These are phyloP conservation scores for Dynastes hyllus DNA, from an alignment of 2,888 invertebrate species.

Conservation along the genomic window DNA sequence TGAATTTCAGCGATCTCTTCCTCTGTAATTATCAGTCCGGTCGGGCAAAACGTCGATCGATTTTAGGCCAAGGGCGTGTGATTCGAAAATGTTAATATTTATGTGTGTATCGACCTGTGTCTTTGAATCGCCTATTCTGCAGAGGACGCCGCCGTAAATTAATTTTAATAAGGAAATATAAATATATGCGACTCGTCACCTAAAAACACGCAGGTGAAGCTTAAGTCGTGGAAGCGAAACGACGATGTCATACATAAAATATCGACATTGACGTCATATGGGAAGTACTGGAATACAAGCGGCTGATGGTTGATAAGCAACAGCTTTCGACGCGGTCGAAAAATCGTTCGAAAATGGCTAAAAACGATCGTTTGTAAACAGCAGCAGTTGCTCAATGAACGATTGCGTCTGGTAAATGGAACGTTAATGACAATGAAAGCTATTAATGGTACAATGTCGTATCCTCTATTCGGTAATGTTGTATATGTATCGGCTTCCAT, in stretches of 20 bases:
- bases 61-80: constrained; percentile 39
- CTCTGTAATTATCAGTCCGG: constrained; percentile 23
- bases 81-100: constrained; percentile 22
- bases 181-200: constrained; percentile 7
- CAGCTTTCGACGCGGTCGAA: constrained; percentile 16
- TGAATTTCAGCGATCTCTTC: constrained; percentile 18
- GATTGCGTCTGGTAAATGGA: constrained; percentile 37
- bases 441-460: constrained; percentile 44
- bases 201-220: background rate
- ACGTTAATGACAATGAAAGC: constrained; percentile 47
- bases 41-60: constrained; percentile 7
- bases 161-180: constrained; percentile 37
- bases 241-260: constrained; percentile 23
- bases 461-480: background rate
- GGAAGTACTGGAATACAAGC: constrained; percentile 7
- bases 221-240: background rate
- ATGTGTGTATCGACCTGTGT: constrained; percentile 36
- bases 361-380: constrained; percentile 44
- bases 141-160: constrained; percentile 24
- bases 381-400: constrained; percentile 25
- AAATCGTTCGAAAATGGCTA: constrained; percentile 26
- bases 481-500: background rate
- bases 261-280: constrained; percentile 26
- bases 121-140: constrained; percentile 5
- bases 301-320: constrained; percentile 11